phyloP scores from a whole-genome alignment of 2,797 vertebrate genomes.

The Morus bassanus region DNA sequence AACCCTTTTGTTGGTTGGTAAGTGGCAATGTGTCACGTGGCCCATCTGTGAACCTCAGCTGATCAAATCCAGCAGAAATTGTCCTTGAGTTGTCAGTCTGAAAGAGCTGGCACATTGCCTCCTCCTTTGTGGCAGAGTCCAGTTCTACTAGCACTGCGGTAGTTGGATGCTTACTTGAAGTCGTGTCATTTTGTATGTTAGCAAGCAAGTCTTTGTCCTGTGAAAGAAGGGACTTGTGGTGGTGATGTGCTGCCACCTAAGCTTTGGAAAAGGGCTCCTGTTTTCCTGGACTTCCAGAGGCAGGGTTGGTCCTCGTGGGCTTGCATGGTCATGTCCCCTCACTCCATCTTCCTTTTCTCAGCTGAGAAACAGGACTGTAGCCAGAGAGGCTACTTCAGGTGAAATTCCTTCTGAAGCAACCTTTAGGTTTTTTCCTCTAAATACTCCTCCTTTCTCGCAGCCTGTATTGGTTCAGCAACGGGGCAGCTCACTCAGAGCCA shows the following conservation, averaged over 20 bases:
- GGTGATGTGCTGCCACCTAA: neutral
- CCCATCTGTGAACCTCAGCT: neutral
- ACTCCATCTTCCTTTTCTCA: neutral
- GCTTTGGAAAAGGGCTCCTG: neutral
- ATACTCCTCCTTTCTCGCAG: neutral
- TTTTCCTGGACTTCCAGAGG: neutral
- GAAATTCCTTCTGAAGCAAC: neutral
- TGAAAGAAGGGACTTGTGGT: neutral
- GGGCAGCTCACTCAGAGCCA: neutral
- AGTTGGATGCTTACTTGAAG: neutral
- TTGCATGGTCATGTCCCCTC: neutral
- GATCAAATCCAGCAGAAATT: slow-evolving; percentile 17
- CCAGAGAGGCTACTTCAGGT: neutral
- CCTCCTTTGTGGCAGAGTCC: neutral
- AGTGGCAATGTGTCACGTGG: neutral
- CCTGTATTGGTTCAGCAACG: neutral
- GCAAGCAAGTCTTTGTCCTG: neutral
- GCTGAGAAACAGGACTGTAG: neutral
- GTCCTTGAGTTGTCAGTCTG: slow-evolving; percentile 31
- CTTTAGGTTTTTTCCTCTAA: neutral
- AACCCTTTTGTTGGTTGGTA: neutral
- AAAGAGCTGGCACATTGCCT: slow-evolving; percentile 7
- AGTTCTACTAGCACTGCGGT: neutral
- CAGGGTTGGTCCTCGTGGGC: neutral
- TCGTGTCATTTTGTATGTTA: neutral